These are phyloP conservation scores for Drosophila mettleri DNA, from an alignment of 2,888 invertebrate species.

Conservation along the genomic window DNA sequence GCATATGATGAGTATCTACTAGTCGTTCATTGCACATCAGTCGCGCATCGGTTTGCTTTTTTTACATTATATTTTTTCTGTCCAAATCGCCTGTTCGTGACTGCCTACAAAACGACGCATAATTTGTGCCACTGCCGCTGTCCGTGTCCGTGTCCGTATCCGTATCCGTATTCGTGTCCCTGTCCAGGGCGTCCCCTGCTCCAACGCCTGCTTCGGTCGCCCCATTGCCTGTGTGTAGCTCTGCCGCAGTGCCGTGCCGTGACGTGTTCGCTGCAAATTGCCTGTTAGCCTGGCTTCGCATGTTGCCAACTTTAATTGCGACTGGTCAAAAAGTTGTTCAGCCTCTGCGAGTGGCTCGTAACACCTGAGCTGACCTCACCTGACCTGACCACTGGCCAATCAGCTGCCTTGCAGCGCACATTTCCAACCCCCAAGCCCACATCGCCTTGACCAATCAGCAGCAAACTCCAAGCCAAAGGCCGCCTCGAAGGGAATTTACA, in stretches of 20 bases:
- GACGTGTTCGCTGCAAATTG: slow-evolving; percentile 68
- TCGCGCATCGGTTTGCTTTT: background rate
- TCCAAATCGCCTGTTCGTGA: slow-evolving; percentile 74
- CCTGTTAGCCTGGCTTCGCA: slow-evolving; percentile 38
- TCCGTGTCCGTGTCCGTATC: slow-evolving; percentile 54
- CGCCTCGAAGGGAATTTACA: too few relatives aligned
- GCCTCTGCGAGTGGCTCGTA: slow-evolving; percentile 37
- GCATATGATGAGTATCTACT: background rate
- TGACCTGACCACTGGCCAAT: slow-evolving; percentile 33
- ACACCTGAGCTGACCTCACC: slow-evolving; percentile 23
- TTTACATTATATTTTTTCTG: slow-evolving; percentile 9
- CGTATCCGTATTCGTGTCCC: slow-evolving; percentile 11
- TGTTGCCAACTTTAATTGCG: slow-evolving; percentile 70
- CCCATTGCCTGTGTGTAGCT: slow-evolving; percentile 22
- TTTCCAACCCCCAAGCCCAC: background rate
- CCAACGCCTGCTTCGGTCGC: background rate
- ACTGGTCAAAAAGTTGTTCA: slow-evolving; percentile 78
- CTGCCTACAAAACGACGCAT: slow-evolving; percentile 74
- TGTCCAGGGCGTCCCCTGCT: background rate
- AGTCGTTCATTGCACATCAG: background rate
- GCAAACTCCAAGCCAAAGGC: background rate
- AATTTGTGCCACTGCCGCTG: slow-evolving; percentile 75
- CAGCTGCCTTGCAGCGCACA: background rate
- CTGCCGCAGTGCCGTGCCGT: slow-evolving; percentile 71
- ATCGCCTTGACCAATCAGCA: slow-evolving; percentile 28